Evolutionary conservation across 2,797 vertebrate species (phyloP).

Genomic region (Potorous gilbertii): DNA sequence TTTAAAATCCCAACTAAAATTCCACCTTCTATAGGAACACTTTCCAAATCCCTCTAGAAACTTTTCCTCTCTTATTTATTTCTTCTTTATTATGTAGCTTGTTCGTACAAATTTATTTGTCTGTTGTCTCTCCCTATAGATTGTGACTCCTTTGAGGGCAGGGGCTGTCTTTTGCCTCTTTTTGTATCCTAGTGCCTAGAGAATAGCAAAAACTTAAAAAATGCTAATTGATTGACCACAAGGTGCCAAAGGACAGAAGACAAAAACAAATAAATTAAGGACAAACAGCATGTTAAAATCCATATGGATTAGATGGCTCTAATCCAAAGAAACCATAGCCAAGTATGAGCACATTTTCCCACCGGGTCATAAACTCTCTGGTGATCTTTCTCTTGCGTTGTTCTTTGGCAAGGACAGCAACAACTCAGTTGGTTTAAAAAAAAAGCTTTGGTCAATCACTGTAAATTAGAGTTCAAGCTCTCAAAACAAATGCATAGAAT

Average conservation of each 20-base stretch:
- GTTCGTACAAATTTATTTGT: neutral
- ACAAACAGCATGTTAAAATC: neutral
- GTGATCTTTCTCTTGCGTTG: too few species aligned
- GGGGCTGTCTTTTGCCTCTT: neutral
- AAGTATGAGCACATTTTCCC: neutral
- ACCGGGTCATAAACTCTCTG: too few species aligned
- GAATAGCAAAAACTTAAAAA: neutral
- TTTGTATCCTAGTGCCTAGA: neutral
- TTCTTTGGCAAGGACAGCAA: too few species aligned
- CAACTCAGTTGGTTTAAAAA: too few species aligned
- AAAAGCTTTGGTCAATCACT: too few species aligned
- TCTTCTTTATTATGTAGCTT: neutral
- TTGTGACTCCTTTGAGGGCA: neutral
- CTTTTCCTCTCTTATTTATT: neutral
- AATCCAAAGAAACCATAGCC: neutral
- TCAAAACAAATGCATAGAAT: neutral
- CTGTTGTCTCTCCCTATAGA: neutral
- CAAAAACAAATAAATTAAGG: neutral
- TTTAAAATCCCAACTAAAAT: neutral
- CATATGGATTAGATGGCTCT: neutral
- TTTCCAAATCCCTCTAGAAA: neutral
- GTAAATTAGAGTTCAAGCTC: too few species aligned
- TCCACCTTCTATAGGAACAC: neutral
- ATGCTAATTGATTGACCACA: neutral
- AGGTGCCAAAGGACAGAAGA: neutral